Percentiles rank a stretch among this genome's conserved stretches.
These are phyloP conservation scores for Ptychadena robeensis DNA, from an alignment of 2,797 vertebrate genomes.

Conservation along the genomic window DNA sequence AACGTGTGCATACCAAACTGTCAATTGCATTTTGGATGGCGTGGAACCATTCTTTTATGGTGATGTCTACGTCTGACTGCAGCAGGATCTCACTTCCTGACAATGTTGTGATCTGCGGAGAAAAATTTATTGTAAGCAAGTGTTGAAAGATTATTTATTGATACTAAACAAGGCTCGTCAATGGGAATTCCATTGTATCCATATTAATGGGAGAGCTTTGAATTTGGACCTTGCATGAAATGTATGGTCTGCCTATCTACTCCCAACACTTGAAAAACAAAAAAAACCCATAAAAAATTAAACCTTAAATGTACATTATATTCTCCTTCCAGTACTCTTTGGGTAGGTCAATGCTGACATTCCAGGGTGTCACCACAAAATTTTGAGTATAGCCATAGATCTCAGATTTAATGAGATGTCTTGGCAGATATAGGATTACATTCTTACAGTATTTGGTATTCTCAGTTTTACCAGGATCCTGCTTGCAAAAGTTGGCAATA, in stretches of 20 bases:
- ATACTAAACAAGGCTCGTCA: constrained; percentile 42
- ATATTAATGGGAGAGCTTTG: neutral
- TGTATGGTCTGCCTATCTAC: no score
- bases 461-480: no score
- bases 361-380: neutral
- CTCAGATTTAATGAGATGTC: no score
- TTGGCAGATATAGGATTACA: no score
- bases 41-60: constrained; percentile 87
- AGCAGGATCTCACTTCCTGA: constrained; percentile 91
- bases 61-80: constrained; percentile 84
- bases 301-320: neutral
- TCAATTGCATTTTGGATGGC: constrained; percentile 86
- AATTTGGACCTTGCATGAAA: no score
- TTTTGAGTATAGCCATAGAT: neutral
- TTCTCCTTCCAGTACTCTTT: neutral
- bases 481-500: no score
- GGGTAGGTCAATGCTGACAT: neutral
- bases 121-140: constrained; percentile 69
- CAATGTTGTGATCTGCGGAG: constrained; percentile 84
- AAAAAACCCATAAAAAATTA: neutral
- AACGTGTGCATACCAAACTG: constrained; percentile 85
- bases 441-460: no score
- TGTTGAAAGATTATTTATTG: constrained; percentile 55
- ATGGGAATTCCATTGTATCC: constrained; percentile 33
- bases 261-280: neutral